A percentile compares a stretch with the other conserved stretches of the same genome.
These are phyloP conservation scores for Mamestra brassicae DNA, from an alignment of 2,888 invertebrate species.

Conservation along the genomic window DNA sequence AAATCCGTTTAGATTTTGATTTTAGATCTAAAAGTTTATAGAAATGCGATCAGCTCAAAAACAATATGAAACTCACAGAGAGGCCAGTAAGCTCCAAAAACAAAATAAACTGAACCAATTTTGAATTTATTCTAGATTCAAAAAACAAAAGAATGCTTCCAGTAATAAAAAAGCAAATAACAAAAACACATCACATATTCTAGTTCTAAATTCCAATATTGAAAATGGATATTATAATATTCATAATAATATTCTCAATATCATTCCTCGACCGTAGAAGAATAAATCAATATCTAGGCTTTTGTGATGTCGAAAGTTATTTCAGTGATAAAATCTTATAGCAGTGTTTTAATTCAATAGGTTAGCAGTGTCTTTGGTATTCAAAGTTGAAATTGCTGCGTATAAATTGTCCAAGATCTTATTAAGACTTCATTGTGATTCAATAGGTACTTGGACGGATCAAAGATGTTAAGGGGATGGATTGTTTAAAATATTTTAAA, in stretches of 20 bases:
- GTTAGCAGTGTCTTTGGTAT: constrained; percentile 13
- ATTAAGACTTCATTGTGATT: constrained; percentile 51
- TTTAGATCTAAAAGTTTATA: too few species aligned
- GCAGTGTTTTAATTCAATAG: constrained; percentile 16
- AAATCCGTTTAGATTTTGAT: too few species aligned
- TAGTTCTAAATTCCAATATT: constrained; percentile 28
- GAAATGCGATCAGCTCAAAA: background rate
- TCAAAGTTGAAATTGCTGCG: constrained; percentile 34
- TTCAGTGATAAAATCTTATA: constrained; percentile 8
- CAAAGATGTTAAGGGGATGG: constrained; percentile 8
- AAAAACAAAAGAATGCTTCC: constrained; percentile 25
- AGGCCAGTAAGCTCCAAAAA: background rate
- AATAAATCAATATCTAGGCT: constrained; percentile 19
- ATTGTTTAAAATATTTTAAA: too few species aligned
- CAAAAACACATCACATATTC: constrained; percentile 23
- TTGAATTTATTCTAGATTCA: background rate
- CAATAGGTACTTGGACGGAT: constrained; percentile 4
- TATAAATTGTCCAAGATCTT: constrained; percentile 20
- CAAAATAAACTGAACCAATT: background rate
- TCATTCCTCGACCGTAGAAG: background rate
- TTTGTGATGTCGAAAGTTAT: constrained; percentile 1
- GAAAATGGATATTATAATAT: constrained; percentile 25
- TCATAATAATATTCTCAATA: background rate
- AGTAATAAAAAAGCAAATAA: background rate
- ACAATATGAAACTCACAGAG: background rate